Base-by-base conservation (phyloP, 2,888 invertebrate genomes). In the Schizaphis graminum region DNA sequence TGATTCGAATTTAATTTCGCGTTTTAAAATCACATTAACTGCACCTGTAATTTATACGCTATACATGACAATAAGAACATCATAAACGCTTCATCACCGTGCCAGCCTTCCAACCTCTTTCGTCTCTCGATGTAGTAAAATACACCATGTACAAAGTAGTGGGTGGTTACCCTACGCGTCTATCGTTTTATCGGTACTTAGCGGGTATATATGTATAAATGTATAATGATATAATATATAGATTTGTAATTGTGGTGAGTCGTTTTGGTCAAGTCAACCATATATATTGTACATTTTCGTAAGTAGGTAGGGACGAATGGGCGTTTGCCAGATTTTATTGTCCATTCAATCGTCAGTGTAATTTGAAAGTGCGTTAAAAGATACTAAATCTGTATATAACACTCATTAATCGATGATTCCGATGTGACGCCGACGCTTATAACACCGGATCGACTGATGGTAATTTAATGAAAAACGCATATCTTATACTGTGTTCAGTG, bases 1-100 rank as follows among this genome's bases (percentile, higher is more conserved):
- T 92, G 92, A 92, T 92, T 92, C 28, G 28, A 87, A 87, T 92
- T 87, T 87, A 61, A 93, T 89, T 44, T n/a, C n/a, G 41, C n/a
- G n/a, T 44, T 77, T 88, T 89, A 89, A 89, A 93, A 89, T 88
- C 88, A 11, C 77, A 77, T 93, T 53, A 93, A 28, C n/a, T 28
- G 57, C 13, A 61, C 13, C 47, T 44, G 47, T 47, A 86, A 28
- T 86, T 28, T 47, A 49, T 86, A 86, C 35, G 35, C 35, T 35
- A n/a, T 13, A 44, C 44, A 57, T 41, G 77, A 84, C 85, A 61
- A 47, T 57, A 56, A 61, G 86, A 56, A 91, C 13, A 57, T 57
- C 56, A 44, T 89, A 28, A 28, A 61, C 61, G 13, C 24, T 28
- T 41, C 13, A 57, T 41, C 26, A 41, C 7, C 26, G 56, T 47